phyloP scores from a whole-genome alignment of 2,888 invertebrate species.

The Mimachlamys varia region DNA sequence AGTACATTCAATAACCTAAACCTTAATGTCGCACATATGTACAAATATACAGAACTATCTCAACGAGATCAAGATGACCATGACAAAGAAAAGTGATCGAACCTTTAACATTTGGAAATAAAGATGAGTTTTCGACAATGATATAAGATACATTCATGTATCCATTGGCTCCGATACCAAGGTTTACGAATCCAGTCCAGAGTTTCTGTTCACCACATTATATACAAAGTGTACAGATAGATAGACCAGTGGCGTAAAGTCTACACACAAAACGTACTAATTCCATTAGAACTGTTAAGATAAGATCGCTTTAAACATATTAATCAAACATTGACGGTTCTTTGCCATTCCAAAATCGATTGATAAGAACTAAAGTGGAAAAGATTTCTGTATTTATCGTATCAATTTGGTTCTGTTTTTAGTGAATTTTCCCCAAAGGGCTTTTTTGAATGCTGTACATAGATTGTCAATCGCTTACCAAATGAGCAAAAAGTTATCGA shows the following conservation, averaged over 20 bases:
- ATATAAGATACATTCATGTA: too few relatives aligned
- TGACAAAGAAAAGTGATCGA: too few relatives aligned
- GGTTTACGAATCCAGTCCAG: not conserved
- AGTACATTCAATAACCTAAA: too few relatives aligned
- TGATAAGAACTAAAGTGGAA: not conserved
- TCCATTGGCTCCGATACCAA: too few relatives aligned
- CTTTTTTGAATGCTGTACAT: not conserved
- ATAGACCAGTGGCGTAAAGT: not conserved
- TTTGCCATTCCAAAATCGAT: not conserved
- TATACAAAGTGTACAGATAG: not conserved
- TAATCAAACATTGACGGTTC: not conserved
- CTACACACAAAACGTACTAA: not conserved
- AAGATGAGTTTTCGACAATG: too few relatives aligned
- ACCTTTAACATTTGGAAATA: too few relatives aligned
- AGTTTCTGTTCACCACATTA: not conserved
- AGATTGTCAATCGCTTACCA: not conserved
- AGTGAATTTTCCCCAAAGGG: not conserved
- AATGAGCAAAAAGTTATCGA: not conserved
- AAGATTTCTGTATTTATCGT: not conserved
- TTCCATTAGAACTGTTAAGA: not conserved
- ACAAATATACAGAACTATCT: too few relatives aligned
- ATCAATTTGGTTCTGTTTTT: not conserved
- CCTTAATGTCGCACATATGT: too few relatives aligned
- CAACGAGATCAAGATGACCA: too few relatives aligned
- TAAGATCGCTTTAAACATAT: constrained; percentile 20